Evolutionary conservation across 2,797 vertebrate genomes (phyloP), one percentile per base, ranked within the genome.

Genomic region (Chrosomus eos): DNA sequence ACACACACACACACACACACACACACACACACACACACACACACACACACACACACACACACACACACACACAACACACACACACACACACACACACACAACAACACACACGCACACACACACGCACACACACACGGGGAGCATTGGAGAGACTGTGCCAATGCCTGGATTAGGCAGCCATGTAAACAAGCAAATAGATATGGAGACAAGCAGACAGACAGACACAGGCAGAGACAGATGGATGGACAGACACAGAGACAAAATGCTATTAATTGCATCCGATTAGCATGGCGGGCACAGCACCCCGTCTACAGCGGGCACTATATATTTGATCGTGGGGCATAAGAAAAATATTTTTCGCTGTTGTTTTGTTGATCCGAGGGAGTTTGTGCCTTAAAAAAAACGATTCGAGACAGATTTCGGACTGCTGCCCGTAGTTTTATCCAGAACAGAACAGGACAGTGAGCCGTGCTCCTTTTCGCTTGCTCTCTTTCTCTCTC

Each of bases 181-280:
- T 88, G 80, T 89, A 89, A 88, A 86, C 83, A 91, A 87, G 86
- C 80, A 87, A 87, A 89, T 72, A 80, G 80, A 82, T 88, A 87
- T 74, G 84, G 73, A 82, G 79, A 88, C 83, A 89, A 78, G 76
- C 73, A 89, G 85, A 89, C 77, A 88, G 80, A 83, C 73, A 79
- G 84, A 82, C 80, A 74, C 80, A 78, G 82, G 72, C 80, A 87
- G 79, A 72, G 87, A 85, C 83, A 82, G 67, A 62, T 38, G 53
- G 75, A 74, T 73, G 68, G 75, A 70, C 43, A 86, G 80, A 75
- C 36, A 86, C 80, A 80, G 76, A 74, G 85, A 91, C 88, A 90
- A 87, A 91, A 88, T 90, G 88, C 88, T 85, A 85, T 82, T 88
- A 89, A 92, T 88, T 88, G 90, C 85, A 62, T 86, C 88, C 83